Evolutionary conservation across 53 echinoderm and acorn worm genomes (phyloP), one percentile per base, ranked within the genome.

Genomic region (Arbacia lixula): DNA sequence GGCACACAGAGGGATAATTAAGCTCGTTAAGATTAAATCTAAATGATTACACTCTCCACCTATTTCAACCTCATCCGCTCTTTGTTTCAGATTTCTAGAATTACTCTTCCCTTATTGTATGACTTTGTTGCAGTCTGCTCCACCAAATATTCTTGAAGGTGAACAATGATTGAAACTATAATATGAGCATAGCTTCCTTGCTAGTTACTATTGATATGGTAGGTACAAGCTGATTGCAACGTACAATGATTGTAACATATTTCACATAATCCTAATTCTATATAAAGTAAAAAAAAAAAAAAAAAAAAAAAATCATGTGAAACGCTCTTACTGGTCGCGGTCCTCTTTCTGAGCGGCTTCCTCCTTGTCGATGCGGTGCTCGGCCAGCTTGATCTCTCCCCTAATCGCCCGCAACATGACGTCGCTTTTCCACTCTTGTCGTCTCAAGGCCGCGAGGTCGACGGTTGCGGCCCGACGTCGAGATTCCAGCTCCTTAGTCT

Each of bases 311-410:
- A n/a, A n/a, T n/a, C n/a, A n/a, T n/a, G n/a, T n/a, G n/a, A n/a
- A n/a, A n/a, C n/a, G 0, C 20, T 39, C 33, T 56, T 25, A 76
- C 76, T 21, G 54, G 37, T 76, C 57, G 33, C 39, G 37, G 12
- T 76, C 56, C 57, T 76, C 76, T 29, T 56, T 35, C 63, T 80
- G 81, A 14, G 43, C 28, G 16, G 1, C n/a, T 12, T 62, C 27
- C 62, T 80, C 81, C 43, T 80, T 80, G 3, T 24, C 30, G 46
- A 80, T 61, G 1, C 63, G 61, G 81, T 80, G 61, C 25, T 80
- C 81, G 81, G 62, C 62, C 1, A 80, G 61, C 46, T 46, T 80
- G 61, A 80, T 26, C 81, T 80, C 81, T 16, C 62, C 81, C 10
- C 16, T 43, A 27, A 63, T 38, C 8, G 81, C 63, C 20, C 41